Evolutionary conservation across 1,140 invertebrate species (phyloP).

Genomic region (Drosophila azteca): DNA sequence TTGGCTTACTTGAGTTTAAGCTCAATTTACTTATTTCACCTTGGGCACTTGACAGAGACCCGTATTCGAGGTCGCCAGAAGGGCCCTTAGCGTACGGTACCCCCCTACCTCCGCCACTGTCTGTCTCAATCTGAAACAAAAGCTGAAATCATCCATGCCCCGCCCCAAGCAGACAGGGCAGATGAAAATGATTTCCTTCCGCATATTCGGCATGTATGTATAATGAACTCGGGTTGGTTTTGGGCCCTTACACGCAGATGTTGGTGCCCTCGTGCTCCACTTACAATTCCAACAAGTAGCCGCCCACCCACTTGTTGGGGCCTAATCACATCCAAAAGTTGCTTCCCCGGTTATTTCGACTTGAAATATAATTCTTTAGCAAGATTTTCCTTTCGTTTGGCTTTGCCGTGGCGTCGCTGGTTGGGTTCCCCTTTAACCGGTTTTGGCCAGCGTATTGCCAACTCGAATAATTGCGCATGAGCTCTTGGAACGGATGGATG

Average conservation of each 20-base stretch:
- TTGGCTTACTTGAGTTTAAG: conserved; percentile 14
- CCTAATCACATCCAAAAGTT: conserved; percentile 1
- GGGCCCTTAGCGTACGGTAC: conserved; percentile 4
- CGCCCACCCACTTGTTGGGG: conserved; percentile 36
- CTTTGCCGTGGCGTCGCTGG: background rate
- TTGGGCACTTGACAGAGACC: conserved; percentile 20
- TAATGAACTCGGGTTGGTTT: background rate
- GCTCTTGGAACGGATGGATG: conserved; percentile 7
- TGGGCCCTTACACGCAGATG: background rate
- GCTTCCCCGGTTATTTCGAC: background rate
- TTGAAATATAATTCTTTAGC: conserved; percentile 35
- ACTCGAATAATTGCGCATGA: conserved; percentile 42
- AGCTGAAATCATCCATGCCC: conserved; percentile 10
- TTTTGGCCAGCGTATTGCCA: conserved; percentile 31
- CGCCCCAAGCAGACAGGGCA: conserved; percentile 15
- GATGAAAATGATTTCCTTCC: conserved; percentile 22
- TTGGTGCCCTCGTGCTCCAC: background rate
- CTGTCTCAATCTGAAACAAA: conserved; percentile 20
- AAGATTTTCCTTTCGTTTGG: conserved; percentile 49
- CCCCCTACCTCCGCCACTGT: background rate
- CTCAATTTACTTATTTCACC: conserved; percentile 39
- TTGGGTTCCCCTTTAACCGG: conserved; percentile 30
- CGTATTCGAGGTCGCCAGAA: conserved; percentile 12
- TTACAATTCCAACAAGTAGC: conserved; percentile 17
- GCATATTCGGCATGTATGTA: conserved; percentile 8